Percentiles rank a stretch among this genome's conserved stretches.
Evolutionary conservation across 2,888 invertebrate genomes (phyloP).

Genomic region (Drosophila lacicola): DNA sequence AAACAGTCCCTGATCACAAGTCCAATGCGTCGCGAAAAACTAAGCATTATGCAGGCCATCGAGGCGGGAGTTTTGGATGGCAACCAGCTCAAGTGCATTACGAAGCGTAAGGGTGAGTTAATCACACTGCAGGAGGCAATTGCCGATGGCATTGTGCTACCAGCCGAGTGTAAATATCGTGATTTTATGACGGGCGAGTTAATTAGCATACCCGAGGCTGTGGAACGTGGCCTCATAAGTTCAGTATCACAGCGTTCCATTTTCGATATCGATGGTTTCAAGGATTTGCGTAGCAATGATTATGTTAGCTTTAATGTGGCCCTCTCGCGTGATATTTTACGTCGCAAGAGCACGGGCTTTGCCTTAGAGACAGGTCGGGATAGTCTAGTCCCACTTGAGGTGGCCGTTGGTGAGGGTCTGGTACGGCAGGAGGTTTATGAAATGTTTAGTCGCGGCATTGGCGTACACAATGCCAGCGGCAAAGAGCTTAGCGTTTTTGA

Average conservation of each 20-base stretch:
- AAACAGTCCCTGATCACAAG: constrained; percentile 90
- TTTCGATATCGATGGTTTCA: constrained; percentile 96
- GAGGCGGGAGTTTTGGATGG: constrained; percentile 94
- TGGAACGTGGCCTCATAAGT: constrained; percentile 94
- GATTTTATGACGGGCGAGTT: constrained; percentile 91
- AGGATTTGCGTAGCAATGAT: constrained; percentile 92
- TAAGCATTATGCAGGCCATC: constrained; percentile 94
- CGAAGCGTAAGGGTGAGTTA: constrained; percentile 92
- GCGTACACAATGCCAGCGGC: constrained; percentile 90
- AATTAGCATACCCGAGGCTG: constrained; percentile 93
- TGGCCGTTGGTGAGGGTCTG: constrained; percentile 91
- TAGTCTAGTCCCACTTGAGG: constrained; percentile 91
- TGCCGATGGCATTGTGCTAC: constrained; percentile 91
- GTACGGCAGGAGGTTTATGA: constrained; percentile 94
- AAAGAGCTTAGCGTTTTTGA: constrained; percentile 93
- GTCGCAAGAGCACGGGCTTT: constrained; percentile 90
- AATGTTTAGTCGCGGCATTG: constrained; percentile 93
- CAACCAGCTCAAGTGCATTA: constrained; percentile 92
- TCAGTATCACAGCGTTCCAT: constrained; percentile 95
- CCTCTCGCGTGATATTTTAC: constrained; percentile 90
- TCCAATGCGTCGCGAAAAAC: constrained; percentile 90
- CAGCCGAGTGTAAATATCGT: constrained; percentile 90
- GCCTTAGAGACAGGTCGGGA: constrained; percentile 91
- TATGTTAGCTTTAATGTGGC: constrained; percentile 94
- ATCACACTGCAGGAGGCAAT: constrained; percentile 94